Evolutionary conservation across 2,797 vertebrate genomes (phyloP), one percentile per base, ranked within the genome.

Genomic region (Clarias pachynema): DNA sequence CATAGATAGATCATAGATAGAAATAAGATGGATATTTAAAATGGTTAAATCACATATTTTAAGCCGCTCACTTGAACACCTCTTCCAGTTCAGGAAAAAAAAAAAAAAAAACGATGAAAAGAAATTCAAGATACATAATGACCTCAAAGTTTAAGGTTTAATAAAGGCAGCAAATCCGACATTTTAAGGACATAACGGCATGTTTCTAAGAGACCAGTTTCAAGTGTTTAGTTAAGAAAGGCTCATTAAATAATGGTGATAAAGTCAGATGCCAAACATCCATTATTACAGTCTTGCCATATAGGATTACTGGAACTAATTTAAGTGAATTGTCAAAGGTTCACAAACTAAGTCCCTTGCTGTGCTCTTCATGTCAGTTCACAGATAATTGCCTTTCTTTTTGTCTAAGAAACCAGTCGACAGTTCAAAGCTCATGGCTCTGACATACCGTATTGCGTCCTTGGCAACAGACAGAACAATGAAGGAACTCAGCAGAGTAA

Each of bases 351-450:
- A 83, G 86, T 66, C 79, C 75, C 86, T 92, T 88, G 66, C 73
- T 70, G 37, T 66, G 79, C 72, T 86, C 85, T 79, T 85, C 68
- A 53, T 83, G 87, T 91, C 88, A 84, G 53, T 87, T 87, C 85
- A 65, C 83, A 88, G 89, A 87, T 92, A 91, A 91, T 91, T 93
- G 88, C 91, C 92, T 92, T 93, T 92, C 92, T 91, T 91, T 93
- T 93, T 93, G 94, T 94, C 95, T 92, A 90, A 92, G 94, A 91
- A 94, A 94, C 92, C 88, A 84, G 89, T 91, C 85, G 82, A 89
- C 89, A 91, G 91, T 84, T 90, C 89, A 84, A 87, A 80, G 86
- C 89, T 87, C 85, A 89, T 88, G 86, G 87, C 88, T 90, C 89
- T 88, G 87, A 88, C 89, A 89, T 92, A 87, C 89, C 88, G 82